Evolutionary conservation across 2,888 invertebrate species (phyloP), one percentile per base, ranked within the genome.

Genomic region (Stramonita haemastoma): DNA sequence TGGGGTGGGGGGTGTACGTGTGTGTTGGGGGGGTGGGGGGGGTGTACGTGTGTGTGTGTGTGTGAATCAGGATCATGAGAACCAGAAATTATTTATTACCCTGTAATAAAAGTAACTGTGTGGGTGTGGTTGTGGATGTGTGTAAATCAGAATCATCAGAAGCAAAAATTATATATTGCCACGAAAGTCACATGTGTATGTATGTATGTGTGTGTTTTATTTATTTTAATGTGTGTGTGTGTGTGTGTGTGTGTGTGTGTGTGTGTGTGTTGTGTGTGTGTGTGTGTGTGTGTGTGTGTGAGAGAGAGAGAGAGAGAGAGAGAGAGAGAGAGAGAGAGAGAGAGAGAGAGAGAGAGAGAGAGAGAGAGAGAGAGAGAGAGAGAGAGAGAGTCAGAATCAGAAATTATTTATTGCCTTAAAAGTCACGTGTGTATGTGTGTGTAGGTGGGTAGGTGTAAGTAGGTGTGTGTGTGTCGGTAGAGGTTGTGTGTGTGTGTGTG

Each of bases 371-470:
- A 6, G 22, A 60, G 34, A 34, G 95, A 15, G 91, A 91, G 57
- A 94, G 94, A 0, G 90, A 95, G 46, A 91, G 91, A 26, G 89
- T 90, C 26, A 94, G 81, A 92, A 92, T 89, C 83, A 36, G 84
- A 29, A 73, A 81, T 32, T 57, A 57, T 8, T 13, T 8, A 17
- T 8, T 57, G 57, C 57, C 8, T 13, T 8, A 17, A 57, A 8
- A 57, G 91, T 22, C 77, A 91, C 87, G 90, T 92, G 29, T 15
- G 79, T 79, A 6, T 60, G 70, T 70, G 70, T 17, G 22, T 17
- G 22, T 70, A 26, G 17, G 70, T 5, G 70, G 70, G 11, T 13
- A 57, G 8, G 15, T 17, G 57, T 8, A 57, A 57, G 15, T 13
- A n/a, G 6, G 84, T 84, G 34, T 79, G 79, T 8, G 26, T 70